A percentile compares a stretch with the other conserved stretches of the same genome.
phyloP scores from a whole-genome alignment of 2,888 invertebrate genomes.

The Dyspetes luteomarginatus region DNA sequence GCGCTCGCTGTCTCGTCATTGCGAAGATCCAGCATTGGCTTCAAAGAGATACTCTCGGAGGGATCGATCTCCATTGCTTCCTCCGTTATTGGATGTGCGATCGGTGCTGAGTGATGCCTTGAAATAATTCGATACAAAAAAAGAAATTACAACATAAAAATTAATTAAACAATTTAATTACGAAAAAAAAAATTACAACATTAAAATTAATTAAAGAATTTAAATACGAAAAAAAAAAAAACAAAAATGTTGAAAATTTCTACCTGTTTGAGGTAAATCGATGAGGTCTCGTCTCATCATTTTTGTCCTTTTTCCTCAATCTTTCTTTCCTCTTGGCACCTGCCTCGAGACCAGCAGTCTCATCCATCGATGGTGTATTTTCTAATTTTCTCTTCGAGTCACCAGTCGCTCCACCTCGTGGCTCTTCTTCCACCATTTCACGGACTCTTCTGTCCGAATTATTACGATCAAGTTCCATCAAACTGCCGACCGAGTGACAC shows the following conservation, averaged over 20 bases:
- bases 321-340: slow-evolving; percentile 87
- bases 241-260: slow-evolving; percentile 17
- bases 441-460: slow-evolving; percentile 86
- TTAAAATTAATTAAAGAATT: background rate
- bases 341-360: slow-evolving; percentile 74
- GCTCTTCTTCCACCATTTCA: slow-evolving; percentile 65
- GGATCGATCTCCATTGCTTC: slow-evolving; percentile 79
- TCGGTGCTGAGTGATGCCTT: slow-evolving; percentile 79
- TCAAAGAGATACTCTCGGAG: slow-evolving; percentile 66
- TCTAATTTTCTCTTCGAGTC: slow-evolving; percentile 91
- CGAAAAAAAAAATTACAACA: background rate
- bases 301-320: slow-evolving; percentile 77
- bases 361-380: slow-evolving; percentile 89
- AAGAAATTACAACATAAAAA: background rate
- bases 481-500: slow-evolving; percentile 89
- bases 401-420: slow-evolving; percentile 81
- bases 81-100: slow-evolving; percentile 77
- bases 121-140: background rate
- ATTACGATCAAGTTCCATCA: slow-evolving; percentile 89
- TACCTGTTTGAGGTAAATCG: slow-evolving; percentile 74
- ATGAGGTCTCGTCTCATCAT: slow-evolving; percentile 76
- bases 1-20: slow-evolving; percentile 79
- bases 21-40: slow-evolving; percentile 69
- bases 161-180: background rate
- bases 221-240: background rate